phyloP scores from a whole-genome alignment of 2,113 vertebrate genomes.

The Sinocyclocheilus anophthalmus region DNA sequence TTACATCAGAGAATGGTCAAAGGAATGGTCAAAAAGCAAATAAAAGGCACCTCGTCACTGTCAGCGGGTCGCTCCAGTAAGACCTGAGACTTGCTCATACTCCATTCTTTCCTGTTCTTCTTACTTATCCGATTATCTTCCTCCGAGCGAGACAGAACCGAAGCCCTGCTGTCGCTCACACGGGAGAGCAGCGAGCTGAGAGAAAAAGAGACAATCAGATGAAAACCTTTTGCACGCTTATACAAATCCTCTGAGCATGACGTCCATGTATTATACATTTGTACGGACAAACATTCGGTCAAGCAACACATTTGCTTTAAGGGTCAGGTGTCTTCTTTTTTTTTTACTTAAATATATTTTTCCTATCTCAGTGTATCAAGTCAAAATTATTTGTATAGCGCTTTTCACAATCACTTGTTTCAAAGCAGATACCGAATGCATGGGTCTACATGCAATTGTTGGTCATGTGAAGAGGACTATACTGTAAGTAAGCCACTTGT shows the following conservation, averaged over 20 bases:
- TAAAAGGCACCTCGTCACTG: slow-evolving; percentile 63
- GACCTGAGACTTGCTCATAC: slow-evolving; percentile 90
- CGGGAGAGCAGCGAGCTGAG: slow-evolving; percentile 82
- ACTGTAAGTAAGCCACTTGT: not conserved
- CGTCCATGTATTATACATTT: not conserved
- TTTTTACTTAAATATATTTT: too few species aligned
- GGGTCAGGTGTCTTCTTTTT: too few species aligned
- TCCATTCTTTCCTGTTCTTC: slow-evolving; percentile 90
- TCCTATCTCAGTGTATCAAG: not conserved
- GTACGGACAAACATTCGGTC: not conserved
- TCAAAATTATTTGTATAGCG: too few species aligned
- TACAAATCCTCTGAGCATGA: not conserved
- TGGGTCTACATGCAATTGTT: too few species aligned
- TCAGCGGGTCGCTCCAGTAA: slow-evolving; percentile 78
- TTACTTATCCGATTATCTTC: slow-evolving; percentile 85
- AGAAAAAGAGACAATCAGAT: slow-evolving; percentile 41
- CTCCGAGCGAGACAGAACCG: slow-evolving; percentile 79
- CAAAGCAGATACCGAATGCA: too few species aligned
- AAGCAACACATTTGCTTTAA: not conserved
- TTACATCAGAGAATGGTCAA: not conserved
- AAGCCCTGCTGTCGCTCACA: slow-evolving; percentile 79
- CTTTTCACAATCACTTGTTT: too few species aligned
- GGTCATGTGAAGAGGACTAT: not conserved
- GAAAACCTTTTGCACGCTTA: not conserved
- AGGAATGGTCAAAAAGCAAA: not conserved